Evolutionary conservation across 92 coral and sea anemone genomes (phyloP), one percentile per base, ranked within the genome.

Genomic region (Chrysogorgia sp.): DNA sequence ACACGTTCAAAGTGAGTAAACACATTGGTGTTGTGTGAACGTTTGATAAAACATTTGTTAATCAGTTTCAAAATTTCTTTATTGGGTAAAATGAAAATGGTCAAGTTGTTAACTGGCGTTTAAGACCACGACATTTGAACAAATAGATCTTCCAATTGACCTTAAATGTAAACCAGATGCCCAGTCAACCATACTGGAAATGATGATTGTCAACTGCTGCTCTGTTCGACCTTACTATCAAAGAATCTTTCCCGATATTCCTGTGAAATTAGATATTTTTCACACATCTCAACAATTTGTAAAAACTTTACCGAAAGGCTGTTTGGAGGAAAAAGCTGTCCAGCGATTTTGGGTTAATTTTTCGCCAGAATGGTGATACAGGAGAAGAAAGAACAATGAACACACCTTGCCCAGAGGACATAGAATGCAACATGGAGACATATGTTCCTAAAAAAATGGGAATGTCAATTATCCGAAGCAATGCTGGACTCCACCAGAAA

Each of bases 1-100:
- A 88, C 85, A 85, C 92, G 28, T 88, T 84, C 66, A 88, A 81
- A 80, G 86, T 84, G 0, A 85, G 92, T 67, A 88, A 88, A 61
- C 82, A 84, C 55, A 84, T 87, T 20, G 89, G 91, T 25, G 82
- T 75, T 12, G 43, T 66, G 13, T 63, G 87, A 23, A 52, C 35
- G 1, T 19, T 29, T 3, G 96, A 90, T 40, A 47, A 58, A 23
- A 48, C 17, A 32, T 80, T 81, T 59, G 83, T 90, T 0, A 77
- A 62, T 29, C 96, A 90, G 74, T 86, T 90, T 63, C 76, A 81
- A 60, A 90, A 87, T 71, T 12, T 87, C 10, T 90, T 76, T 43
- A 77, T 87, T 58, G 85, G 86, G 4, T 10, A 81, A 10, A 88
- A 88, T 57, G 89, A 88, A 61, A 48, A 84, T 70, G 84, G 92